Base-by-base conservation (phyloP, 2,113 vertebrate species). In the Dendrocopos noguchii region DNA sequence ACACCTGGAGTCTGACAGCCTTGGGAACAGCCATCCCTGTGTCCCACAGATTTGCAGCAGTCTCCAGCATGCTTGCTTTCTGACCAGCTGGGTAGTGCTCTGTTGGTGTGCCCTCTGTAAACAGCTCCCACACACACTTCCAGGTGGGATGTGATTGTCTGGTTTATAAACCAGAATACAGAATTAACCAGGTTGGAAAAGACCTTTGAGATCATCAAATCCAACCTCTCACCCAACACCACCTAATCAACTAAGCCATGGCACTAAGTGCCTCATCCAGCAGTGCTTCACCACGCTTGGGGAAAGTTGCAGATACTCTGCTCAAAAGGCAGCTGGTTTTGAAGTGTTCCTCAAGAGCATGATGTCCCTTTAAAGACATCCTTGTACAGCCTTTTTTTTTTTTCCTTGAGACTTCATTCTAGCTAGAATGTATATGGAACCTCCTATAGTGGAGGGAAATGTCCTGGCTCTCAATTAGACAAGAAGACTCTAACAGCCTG, bases 231-330 rank as follows among this genome's bases (percentile, higher is more conserved):
- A 39, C 39, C 39, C 39, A 39, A 39, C 39, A 39, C 39, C 39
- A 39, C 39, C 39, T 39, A 39, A 39, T 39, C 39, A 39, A 39
- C 39, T 39, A 39, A 39, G 12, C 39, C 39, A 39, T 39, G 39
- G 39, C 39, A 39, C 39, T 39, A 11, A 39, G 39, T 39, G 39
- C 39, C 39, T 39, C 39, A 39, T 39, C 39, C 39, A 52, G 15
- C 28, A 21, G 12, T 59, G 19, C 56, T 78, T 76, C 29, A 42
- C 22, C 8, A 0, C 31, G 34, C 14, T 19, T 31, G 4, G 5
- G 8, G 6, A 3, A 13, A 16, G 20, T 4, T 4, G 27, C 7
- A 2, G 0, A 6, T 73, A 17, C 24, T 36, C 8, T 63, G 52
- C 19, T 31, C 31, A 63, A 64, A 80, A 82, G 64, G 4, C 13